Evolutionary conservation across 2,113 vertebrate species (phyloP).

Genomic region (Mus spicilegus): DNA sequence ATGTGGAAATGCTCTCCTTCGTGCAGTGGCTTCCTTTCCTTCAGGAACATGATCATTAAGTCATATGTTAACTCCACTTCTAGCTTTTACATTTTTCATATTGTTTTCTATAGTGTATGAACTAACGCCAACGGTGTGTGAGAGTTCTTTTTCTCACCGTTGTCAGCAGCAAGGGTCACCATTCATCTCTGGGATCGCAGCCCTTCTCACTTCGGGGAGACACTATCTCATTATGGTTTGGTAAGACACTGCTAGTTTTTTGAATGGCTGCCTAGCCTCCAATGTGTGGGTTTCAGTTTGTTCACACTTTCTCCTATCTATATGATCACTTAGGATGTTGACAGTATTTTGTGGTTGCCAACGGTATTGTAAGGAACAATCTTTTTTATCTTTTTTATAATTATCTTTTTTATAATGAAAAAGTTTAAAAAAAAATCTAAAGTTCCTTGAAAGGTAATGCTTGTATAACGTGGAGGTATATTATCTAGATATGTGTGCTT

Average conservation of each 20-base stretch:
- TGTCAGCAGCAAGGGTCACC: neutral
- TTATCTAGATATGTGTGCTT: neutral
- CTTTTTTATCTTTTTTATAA: neutral
- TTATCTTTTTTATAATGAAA: neutral
- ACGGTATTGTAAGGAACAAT: neutral
- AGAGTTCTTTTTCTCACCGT: neutral
- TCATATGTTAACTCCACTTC: neutral
- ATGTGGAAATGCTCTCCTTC: neutral
- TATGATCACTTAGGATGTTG: neutral
- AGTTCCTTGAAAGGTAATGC: neutral
- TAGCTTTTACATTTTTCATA: neutral
- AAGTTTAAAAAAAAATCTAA: neutral
- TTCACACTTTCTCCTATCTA: neutral
- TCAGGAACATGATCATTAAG: neutral
- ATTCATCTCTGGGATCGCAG: neutral
- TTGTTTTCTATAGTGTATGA: neutral
- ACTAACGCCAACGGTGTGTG: neutral
- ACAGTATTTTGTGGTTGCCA: neutral
- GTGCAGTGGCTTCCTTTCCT: neutral
- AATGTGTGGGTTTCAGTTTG: neutral
- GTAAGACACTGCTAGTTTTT: neutral
- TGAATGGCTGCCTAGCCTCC: neutral
- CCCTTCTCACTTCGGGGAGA: too few relatives aligned
- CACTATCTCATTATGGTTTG: neutral
- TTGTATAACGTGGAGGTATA: neutral